Percentiles rank a stretch among this genome's conserved stretches.
These are phyloP conservation scores for Centrocercus urophasianus DNA, from an alignment of 2,113 vertebrate genomes.

Conservation along the genomic window DNA sequence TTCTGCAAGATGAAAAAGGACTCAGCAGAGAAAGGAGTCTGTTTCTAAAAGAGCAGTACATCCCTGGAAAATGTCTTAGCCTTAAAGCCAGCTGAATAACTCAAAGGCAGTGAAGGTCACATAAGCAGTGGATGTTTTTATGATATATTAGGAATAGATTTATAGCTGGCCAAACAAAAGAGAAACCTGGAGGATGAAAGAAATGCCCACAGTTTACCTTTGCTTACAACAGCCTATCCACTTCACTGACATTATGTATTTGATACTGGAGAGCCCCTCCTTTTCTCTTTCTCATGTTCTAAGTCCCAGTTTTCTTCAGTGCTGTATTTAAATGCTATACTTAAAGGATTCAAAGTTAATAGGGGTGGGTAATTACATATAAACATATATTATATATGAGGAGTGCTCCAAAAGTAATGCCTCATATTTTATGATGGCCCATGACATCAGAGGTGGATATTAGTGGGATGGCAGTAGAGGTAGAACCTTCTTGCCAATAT, in stretches of 20 bases:
- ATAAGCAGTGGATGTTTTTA: background rate
- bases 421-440: background rate
- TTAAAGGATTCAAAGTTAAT: background rate
- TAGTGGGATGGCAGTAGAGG: background rate
- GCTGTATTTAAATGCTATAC: background rate
- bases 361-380: background rate
- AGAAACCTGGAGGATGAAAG: background rate
- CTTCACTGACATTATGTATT: background rate
- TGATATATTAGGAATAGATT: background rate
- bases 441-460: background rate
- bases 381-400: background rate
- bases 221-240: background rate
- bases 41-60: background rate
- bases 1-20: background rate
- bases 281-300: background rate
- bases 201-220: background rate
- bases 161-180: slow-evolving; percentile 22
- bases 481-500: background rate
- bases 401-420: background rate
- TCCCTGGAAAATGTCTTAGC: slow-evolving; percentile 9
- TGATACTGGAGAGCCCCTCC: background rate
- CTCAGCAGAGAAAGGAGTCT: background rate
- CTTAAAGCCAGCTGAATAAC: slow-evolving; percentile 17
- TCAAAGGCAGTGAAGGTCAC: background rate
- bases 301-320: background rate